Conservation (phyloP, 2,113 vertebrate species). For the Psilopogon haemacephalus region DNA sequence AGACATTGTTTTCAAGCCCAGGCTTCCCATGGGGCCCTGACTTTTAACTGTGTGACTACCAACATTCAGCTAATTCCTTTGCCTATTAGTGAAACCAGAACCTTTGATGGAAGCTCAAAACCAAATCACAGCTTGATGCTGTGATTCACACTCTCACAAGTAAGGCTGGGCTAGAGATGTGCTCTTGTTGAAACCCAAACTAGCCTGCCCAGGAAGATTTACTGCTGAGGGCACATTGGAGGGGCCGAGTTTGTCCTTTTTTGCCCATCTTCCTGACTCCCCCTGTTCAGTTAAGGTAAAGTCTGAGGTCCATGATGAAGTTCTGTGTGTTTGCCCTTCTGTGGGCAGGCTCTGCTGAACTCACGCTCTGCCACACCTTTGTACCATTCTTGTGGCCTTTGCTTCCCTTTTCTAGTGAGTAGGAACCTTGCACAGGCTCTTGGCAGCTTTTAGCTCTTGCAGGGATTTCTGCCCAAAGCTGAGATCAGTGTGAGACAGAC, state of each 20-base stretch:
- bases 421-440: neutral
- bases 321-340: neutral
- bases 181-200: neutral
- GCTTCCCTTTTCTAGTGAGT: neutral
- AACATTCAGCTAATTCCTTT: slow-evolving; percentile 54
- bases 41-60: slow-evolving; percentile 59
- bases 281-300: neutral
- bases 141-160: neutral
- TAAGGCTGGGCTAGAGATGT: neutral
- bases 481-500: neutral
- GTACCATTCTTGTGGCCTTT: fast-evolving
- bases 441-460: neutral
- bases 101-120: neutral
- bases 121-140: neutral
- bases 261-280: neutral
- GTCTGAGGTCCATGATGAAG: neutral
- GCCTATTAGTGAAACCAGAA: slow-evolving; percentile 5
- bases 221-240: fast-evolving
- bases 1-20: slow-evolving; percentile 56
- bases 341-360: neutral
- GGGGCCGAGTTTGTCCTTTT: neutral
- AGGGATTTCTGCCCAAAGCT: neutral
- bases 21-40: slow-evolving; percentile 22
- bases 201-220: neutral
- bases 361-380: neutral